A percentile compares a stretch with the other conserved stretches of the same genome.
phyloP scores from a whole-genome alignment of 2,888 invertebrate genomes.

The Balanococcus diminutus region DNA sequence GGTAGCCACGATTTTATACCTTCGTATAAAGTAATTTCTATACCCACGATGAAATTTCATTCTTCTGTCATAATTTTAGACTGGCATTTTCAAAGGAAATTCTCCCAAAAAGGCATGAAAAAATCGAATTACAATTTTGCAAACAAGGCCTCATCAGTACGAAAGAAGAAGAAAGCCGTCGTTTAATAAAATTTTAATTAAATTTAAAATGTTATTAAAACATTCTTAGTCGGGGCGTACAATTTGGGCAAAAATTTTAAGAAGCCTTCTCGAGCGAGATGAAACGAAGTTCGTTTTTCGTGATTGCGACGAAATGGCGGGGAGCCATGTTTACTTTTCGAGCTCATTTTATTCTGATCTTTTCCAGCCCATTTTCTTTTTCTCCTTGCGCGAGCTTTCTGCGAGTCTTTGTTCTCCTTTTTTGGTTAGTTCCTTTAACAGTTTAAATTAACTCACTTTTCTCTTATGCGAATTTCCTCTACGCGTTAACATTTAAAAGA shows the following conservation, averaged over 20 bases:
- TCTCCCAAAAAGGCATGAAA: neutral
- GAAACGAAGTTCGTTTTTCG: constrained; percentile 30
- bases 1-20: neutral
- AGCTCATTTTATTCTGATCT: constrained; percentile 53
- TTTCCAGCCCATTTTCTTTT: constrained; percentile 50
- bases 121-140: neutral
- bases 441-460: constrained; percentile 51
- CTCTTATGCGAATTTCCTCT: constrained; percentile 52
- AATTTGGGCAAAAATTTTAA: constrained; percentile 31
- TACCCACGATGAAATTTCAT: neutral
- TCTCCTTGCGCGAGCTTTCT: neutral
- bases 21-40: neutral
- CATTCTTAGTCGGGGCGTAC: neutral
- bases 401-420: neutral
- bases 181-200: constrained; percentile 29
- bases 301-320: constrained; percentile 48
- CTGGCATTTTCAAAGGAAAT: neutral
- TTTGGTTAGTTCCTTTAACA: constrained; percentile 49
- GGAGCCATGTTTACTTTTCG: constrained; percentile 52
- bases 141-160: neutral
- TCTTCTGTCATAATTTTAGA: neutral
- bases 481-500: constrained; percentile 54
- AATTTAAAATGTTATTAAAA: constrained; percentile 38
- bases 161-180: neutral
- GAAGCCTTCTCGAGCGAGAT: constrained; percentile 22